Percentiles rank a stretch among this genome's conserved stretches.
phyloP scores from a whole-genome alignment of 2,888 invertebrate genomes.

The Drosophila setosimentum region DNA sequence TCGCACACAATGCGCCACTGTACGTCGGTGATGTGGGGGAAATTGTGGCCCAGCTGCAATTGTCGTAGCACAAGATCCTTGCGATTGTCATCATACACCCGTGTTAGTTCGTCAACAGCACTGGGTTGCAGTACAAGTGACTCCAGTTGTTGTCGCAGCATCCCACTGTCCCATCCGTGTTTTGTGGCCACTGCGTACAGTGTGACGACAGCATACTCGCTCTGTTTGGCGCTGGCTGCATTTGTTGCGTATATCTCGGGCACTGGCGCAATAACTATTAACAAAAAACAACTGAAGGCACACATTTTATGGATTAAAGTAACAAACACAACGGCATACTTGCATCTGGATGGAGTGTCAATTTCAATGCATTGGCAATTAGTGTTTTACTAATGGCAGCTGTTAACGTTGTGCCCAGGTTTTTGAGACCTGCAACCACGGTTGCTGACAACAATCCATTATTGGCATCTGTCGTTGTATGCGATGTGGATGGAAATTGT shows the following conservation, averaged over 20 bases:
- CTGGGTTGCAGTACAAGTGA: conserved; percentile 63
- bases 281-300: background rate
- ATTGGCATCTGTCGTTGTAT: conserved; percentile 10
- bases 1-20: conserved; percentile 85
- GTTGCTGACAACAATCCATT: conserved; percentile 70
- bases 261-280: conserved; percentile 83
- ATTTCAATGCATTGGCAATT: conserved; percentile 83
- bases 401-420: conserved; percentile 77
- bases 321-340: conserved; percentile 68
- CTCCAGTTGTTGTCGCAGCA: conserved; percentile 79
- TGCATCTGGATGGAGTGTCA: conserved; percentile 83
- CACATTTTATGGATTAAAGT: background rate
- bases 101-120: conserved; percentile 80
- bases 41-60: conserved; percentile 79
- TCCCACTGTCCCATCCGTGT: conserved; percentile 74
- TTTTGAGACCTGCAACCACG: conserved; percentile 81
- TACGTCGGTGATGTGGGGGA: conserved; percentile 84
- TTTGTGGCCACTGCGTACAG: conserved; percentile 82
- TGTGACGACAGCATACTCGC: conserved; percentile 84
- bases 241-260: conserved; percentile 84
- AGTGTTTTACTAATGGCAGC: conserved; percentile 81
- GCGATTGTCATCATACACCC: conserved; percentile 82
- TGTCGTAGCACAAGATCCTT: conserved; percentile 82
- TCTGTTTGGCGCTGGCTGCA: conserved; percentile 83
- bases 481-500: conserved; percentile 16